Percentiles rank a stretch among this genome's conserved stretches.
These are phyloP conservation scores for Diploscapter pachys DNA, from an alignment of 1,140 invertebrate species.

Conservation along the genomic window DNA sequence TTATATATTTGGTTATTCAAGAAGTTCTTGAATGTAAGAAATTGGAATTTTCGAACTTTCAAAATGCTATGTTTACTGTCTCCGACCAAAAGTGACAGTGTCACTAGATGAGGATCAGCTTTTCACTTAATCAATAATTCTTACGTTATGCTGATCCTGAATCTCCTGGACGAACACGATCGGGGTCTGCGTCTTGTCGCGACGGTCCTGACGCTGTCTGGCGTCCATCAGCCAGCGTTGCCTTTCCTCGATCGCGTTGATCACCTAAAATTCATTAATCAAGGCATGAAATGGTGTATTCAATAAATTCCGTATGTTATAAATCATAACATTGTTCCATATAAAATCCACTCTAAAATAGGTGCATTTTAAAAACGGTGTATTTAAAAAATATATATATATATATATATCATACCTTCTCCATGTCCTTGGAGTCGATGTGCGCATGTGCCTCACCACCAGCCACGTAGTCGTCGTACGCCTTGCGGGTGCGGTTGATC, in stretches of 20 bases:
- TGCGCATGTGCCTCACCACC: conserved; percentile 26
- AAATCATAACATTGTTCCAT: no score
- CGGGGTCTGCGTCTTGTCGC: conserved; percentile 25
- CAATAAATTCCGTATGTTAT: no score
- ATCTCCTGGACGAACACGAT: conserved; percentile 31
- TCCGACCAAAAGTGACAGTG: no score
- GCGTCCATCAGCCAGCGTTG: conserved; percentile 32
- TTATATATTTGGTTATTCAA: not conserved
- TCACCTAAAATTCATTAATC: conserved; percentile 9
- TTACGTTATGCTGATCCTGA: conserved; percentile 22
- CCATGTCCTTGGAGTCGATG: conserved; percentile 34
- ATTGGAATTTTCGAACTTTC: not conserved
- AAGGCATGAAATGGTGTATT: no score
- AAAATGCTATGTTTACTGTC: no score
- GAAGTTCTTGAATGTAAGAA: not conserved
- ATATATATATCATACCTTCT: conserved; percentile 17
- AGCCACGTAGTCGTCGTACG: conserved; percentile 30
- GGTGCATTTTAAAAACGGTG: not conserved
- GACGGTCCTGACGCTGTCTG: conserved; percentile 29
- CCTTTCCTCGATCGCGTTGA: conserved; percentile 33
- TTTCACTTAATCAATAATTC: not conserved
- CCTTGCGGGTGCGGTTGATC: conserved; percentile 16
- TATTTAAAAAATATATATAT: not conserved
- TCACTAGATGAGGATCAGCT: no score
- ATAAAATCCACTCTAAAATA: no score